Evolutionary conservation across 2,888 invertebrate species (phyloP).

Genomic region (Drosophila affinis): DNA sequence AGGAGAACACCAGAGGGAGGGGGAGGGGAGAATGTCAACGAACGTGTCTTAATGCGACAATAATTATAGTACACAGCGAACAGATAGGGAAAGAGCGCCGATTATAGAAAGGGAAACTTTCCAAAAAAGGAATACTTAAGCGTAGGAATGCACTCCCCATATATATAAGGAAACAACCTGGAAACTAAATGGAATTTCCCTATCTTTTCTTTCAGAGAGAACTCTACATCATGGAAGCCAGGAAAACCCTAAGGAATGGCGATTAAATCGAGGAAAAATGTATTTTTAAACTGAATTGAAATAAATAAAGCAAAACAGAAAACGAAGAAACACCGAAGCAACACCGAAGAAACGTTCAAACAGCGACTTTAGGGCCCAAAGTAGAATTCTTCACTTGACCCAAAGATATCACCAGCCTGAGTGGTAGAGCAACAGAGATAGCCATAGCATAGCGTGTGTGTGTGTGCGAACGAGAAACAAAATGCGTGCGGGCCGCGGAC

Average conservation of each 20-base stretch:
- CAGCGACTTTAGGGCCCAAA: slow-evolving; percentile 52
- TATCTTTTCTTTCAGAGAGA: neutral
- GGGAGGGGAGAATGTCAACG: slow-evolving; percentile 2
- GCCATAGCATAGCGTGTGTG: slow-evolving; percentile 1
- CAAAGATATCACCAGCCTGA: slow-evolving; percentile 1
- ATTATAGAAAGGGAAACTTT: slow-evolving; percentile 42
- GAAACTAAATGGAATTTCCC: neutral
- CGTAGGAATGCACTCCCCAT: slow-evolving; percentile 28
- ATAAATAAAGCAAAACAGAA: slow-evolving; percentile 13
- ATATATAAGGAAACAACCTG: neutral
- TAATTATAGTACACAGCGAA: slow-evolving; percentile 11
- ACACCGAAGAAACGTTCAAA: slow-evolving; percentile 2
- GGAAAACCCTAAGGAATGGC: neutral
- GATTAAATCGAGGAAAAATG: slow-evolving; percentile 11
- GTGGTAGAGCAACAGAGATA: slow-evolving; percentile 9
- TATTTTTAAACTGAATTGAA: neutral
- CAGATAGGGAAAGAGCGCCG: neutral
- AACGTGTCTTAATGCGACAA: slow-evolving; percentile 36
- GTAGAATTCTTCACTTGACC: slow-evolving; percentile 41
- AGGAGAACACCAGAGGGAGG: neutral
- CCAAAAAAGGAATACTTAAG: slow-evolving; percentile 20
- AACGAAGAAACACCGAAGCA: slow-evolving; percentile 24
- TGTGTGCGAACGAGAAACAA: slow-evolving; percentile 22
- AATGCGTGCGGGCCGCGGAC: slow-evolving; percentile 49
- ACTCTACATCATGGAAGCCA: neutral